Base-by-base conservation (phyloP, 2,113 vertebrate genomes). In the Ptilorrhoa leucosticta region DNA sequence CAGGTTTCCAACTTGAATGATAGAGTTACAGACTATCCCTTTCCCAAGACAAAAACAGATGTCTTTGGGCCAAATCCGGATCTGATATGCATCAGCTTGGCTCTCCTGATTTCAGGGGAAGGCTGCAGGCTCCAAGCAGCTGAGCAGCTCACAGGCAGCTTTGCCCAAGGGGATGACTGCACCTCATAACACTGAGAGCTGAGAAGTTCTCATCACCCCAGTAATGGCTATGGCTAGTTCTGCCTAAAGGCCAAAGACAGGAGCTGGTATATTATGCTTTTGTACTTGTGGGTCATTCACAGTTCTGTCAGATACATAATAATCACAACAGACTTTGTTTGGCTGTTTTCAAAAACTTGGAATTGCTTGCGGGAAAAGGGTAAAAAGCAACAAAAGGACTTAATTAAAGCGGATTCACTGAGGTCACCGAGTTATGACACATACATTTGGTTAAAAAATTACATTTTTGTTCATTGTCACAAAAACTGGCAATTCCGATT, bases 381-480 rank as follows among this genome's bases (percentile, higher is more conserved):
- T 85, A 77, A 93, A 91, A 96, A 94, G 78, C 63, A 96, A 95
- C 94, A 97, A 96, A 97, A 94, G 91, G 87, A 95, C 78, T 95
- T 95, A 96, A 97, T 96, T 97, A 96, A 91, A 93, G 44, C 0
- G 1, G 22, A 89, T 80, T 90, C 69, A 66, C 91, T 85, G 95
- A 96, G 96, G 96, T 96, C 94, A 91, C 94, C 9, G 30, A 87
- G 90, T 93, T 95, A 97, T 65, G 94, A 96, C 97, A 81, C 79
- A 96, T 91, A 89, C 51, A 51, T 91, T 91, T 87, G 83, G 95
- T 95, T 96, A 42, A 95, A 97, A 94, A 94, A 87, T 94, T 93
- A 86, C 85, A 94, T 96, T 94, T 94, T 85, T 94, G 87, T 94
- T 96, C 95, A 48, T 89, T 87, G 95, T 94, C n/a, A 8, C 92